These are phyloP conservation scores for Idaea aversata DNA, from an alignment of 2,888 invertebrate species.

Conservation along the genomic window DNA sequence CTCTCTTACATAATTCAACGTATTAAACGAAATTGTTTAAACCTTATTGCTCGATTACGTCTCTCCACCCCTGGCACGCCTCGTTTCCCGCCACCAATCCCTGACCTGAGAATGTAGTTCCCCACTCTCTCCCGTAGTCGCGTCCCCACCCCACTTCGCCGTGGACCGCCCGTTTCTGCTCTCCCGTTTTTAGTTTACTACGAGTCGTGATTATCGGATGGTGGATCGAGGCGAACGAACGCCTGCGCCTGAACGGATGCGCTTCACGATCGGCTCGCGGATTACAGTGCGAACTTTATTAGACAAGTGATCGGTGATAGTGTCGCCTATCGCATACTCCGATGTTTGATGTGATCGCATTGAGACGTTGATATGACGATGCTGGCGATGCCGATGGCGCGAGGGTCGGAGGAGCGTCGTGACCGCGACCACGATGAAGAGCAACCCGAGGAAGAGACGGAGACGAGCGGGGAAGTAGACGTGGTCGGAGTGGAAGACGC, in stretches of 20 bases:
- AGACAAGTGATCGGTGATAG: conserved; percentile 38
- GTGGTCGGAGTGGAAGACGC: conserved; percentile 75
- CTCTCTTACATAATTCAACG: conserved; percentile 81
- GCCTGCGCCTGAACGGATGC: conserved; percentile 34
- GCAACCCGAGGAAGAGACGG: conserved; percentile 60
- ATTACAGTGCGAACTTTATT: conserved; percentile 46
- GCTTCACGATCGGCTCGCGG: conserved; percentile 32
- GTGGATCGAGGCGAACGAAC: conserved; percentile 34
- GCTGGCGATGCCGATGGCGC: conserved; percentile 77
- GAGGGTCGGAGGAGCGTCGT: conserved; percentile 67
- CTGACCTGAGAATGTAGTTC: conserved; percentile 39
- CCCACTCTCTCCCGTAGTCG: conserved; percentile 40
- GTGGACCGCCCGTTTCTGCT: conserved; percentile 53
- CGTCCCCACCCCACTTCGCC: conserved; percentile 40
- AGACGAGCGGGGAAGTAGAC: conserved; percentile 66
- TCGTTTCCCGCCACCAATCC: conserved; percentile 69
- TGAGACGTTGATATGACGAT: conserved; percentile 75
- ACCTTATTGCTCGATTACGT: conserved; percentile 81
- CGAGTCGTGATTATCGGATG: conserved; percentile 52
- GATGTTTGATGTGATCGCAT: conserved; percentile 32
- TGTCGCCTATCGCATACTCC: conserved; percentile 31
- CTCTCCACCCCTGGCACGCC: conserved; percentile 76
- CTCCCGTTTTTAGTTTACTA: conserved; percentile 49
- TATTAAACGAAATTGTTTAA: conserved; percentile 82
- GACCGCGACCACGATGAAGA: conserved; percentile 57